phyloP scores from a whole-genome alignment of 37 sponge, comb jelly and placozoan genomes.

The Halichondria panicea region DNA sequence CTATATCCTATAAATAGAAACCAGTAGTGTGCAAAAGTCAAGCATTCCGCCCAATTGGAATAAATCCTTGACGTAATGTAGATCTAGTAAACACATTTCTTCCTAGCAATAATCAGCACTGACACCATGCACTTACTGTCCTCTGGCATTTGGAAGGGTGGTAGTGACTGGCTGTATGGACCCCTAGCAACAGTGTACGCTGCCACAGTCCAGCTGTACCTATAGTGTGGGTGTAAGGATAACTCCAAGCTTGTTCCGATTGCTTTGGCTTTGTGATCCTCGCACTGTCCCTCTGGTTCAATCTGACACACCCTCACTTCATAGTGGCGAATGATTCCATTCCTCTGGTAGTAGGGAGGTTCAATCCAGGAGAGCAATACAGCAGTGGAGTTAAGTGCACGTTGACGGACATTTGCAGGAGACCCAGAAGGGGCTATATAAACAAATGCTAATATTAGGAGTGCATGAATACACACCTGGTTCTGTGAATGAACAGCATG shows the following conservation, averaged over 20 bases:
- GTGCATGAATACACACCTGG: background rate
- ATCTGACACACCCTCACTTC: conserved; percentile 1
- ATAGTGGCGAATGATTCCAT: conserved; percentile 35
- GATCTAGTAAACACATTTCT: too few relatives aligned
- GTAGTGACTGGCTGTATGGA: too few relatives aligned
- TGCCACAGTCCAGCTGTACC: conserved; percentile 11
- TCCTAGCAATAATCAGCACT: too few relatives aligned
- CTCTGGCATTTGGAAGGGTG: too few relatives aligned
- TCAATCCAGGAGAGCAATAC: conserved; percentile 13
- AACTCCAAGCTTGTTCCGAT: background rate
- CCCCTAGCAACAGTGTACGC: too few relatives aligned
- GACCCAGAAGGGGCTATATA: conserved; percentile 18
- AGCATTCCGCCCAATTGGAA: too few relatives aligned
- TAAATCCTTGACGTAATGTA: too few relatives aligned
- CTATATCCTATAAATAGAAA: too few relatives aligned
- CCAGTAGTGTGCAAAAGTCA: too few relatives aligned
- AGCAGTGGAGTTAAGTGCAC: conserved; percentile 1
- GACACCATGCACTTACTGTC: too few relatives aligned
- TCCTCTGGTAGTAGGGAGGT: conserved; percentile 5
- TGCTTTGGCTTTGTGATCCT: background rate
- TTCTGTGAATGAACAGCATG: background rate
- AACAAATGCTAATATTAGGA: background rate
- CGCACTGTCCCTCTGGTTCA: background rate
- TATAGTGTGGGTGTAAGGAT: conserved; percentile 5
- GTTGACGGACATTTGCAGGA: background rate